phyloP scores from a whole-genome alignment of 2,888 invertebrate species.

The Harpagoxenus sublaevis region DNA sequence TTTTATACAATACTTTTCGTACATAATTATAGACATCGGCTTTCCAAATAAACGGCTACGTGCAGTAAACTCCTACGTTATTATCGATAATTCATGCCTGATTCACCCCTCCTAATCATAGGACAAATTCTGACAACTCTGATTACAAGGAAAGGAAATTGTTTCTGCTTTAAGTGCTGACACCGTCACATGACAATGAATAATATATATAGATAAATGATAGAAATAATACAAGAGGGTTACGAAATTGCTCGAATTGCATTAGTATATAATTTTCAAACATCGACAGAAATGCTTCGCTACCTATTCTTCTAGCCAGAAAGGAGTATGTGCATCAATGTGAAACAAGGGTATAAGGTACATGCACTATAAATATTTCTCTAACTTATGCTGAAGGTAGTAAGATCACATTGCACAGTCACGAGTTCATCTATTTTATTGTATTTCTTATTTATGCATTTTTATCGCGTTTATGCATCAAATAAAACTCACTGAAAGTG shows the following conservation, averaged over 20 bases:
- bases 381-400: background rate
- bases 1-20: background rate
- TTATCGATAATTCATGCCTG: background rate
- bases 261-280: background rate
- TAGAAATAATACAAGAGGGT: background rate
- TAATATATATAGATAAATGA: background rate
- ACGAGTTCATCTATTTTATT: background rate
- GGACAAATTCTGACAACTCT: too few relatives aligned
- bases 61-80: background rate
- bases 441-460: too few relatives aligned
- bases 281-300: background rate
- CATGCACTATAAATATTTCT: background rate
- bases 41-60: background rate
- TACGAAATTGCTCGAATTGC: background rate
- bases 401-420: too few relatives aligned
- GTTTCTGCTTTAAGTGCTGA: background rate
- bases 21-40: background rate
- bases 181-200: background rate
- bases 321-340: too few relatives aligned
- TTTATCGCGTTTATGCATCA: background rate
- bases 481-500: background rate
- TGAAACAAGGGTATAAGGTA: background rate
- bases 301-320: background rate
- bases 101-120: background rate
- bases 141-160: background rate